Percentiles rank a stretch among this genome's conserved stretches.
Evolutionary conservation across 2,113 vertebrate species (phyloP).

Genomic region (Planiliza haematocheilus): DNA sequence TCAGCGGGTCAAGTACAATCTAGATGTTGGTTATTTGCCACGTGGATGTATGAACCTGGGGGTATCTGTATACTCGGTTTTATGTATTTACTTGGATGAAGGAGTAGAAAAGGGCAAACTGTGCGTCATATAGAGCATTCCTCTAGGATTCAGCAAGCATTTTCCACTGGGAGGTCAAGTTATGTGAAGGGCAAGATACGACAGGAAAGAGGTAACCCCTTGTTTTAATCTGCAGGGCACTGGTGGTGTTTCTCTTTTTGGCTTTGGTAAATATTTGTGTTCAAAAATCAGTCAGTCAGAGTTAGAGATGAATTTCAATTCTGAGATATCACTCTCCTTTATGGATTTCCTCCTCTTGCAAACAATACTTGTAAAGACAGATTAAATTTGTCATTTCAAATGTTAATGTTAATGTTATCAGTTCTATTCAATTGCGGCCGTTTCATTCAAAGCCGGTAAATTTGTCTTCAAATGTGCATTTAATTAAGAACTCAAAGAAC

Average conservation of each 20-base stretch:
- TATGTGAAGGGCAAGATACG: slow-evolving; percentile 33
- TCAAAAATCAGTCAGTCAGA: slow-evolving; percentile 37
- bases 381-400: slow-evolving; percentile 57
- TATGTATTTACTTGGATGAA: slow-evolving; percentile 23
- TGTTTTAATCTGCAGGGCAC: slow-evolving; percentile 20
- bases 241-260: background rate
- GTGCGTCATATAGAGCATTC: slow-evolving; percentile 28
- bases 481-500: slow-evolving; percentile 73
- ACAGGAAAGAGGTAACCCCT: slow-evolving; percentile 5
- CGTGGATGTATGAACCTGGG: slow-evolving; percentile 16
- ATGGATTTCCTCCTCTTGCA: slow-evolving; percentile 22
- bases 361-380: slow-evolving; percentile 39
- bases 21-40: background rate
- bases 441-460: slow-evolving; percentile 50
- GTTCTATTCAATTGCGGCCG: slow-evolving; percentile 47
- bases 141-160: slow-evolving; percentile 31
- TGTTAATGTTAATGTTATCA: slow-evolving; percentile 44
- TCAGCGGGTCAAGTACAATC: slow-evolving; percentile 41
- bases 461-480: slow-evolving; percentile 64
- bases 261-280: slow-evolving; percentile 23
- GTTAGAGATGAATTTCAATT: slow-evolving; percentile 17
- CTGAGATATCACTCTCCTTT: background rate
- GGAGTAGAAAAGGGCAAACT: slow-evolving; percentile 16
- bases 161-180: slow-evolving; percentile 17
- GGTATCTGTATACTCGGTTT: slow-evolving; percentile 3